Evolutionary conservation across 2,888 invertebrate genomes (phyloP), one percentile per base, ranked within the genome.

Genomic region (Capitulum mitella): DNA sequence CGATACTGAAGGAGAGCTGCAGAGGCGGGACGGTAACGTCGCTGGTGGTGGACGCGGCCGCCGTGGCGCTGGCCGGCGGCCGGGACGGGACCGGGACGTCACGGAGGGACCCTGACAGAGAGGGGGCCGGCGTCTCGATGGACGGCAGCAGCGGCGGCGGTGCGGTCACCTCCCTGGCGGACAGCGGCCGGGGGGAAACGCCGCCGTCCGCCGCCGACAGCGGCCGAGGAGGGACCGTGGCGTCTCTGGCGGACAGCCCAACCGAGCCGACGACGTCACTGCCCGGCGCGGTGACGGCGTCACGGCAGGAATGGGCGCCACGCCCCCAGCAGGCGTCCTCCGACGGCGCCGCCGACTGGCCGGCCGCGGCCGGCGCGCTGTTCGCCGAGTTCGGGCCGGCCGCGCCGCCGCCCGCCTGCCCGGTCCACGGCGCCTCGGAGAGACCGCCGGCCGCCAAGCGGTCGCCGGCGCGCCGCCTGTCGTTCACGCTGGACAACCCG

Each of bases 401-500:
- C 26, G 2, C 70, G 37, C 3, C 64, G 19, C 19, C 19, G 3
- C 34, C 32, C 32, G 32, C 64, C 0, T 34, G 64, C 29, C 64
- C 64, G 19, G 64, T 64, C 16, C 64, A 64, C 64, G 58, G 58
- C n/a, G 10, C n/a, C 10, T 1, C 58, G n/a, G 19, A 3, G 19
- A 16, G 34, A 10, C 64, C 34, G 34, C 64, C 34, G 5, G 64
- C 34, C 34, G 10, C 29, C 43, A 74, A 40, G 37, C 74, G 40
- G 12, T 43, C 76, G n/a, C 48, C 76, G n/a, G 87, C 91, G 22
- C 88, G 93, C 78, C 92, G 92, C 83, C 90, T 91, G 81, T 94
- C 94, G 0, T 94, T 94, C 83, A 92, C 92, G 0, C 85, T 94
- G 77, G 90, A 93, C 0, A 87, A 89, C 37, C 94, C 94, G 0